A percentile compares a stretch with the other conserved stretches of the same genome.
Evolutionary conservation across 2,888 invertebrate species (phyloP).

Genomic region (Apodemia zela): DNA sequence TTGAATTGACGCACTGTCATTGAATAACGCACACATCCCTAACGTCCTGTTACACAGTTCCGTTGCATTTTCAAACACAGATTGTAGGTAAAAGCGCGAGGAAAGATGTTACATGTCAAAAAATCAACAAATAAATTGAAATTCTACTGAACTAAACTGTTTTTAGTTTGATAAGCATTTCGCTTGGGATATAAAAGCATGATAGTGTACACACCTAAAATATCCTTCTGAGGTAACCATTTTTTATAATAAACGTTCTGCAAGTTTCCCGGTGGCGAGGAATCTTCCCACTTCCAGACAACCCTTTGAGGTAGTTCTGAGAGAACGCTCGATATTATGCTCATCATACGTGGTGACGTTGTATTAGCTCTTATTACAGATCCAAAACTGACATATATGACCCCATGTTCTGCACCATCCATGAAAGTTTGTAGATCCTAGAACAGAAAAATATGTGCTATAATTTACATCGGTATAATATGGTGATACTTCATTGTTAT

Average conservation of each 20-base stretch:
- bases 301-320: conserved; percentile 83
- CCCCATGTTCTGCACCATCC: conserved; percentile 82
- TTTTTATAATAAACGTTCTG: conserved; percentile 82
- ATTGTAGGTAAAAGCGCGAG: too few relatives aligned
- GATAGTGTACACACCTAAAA: conserved; percentile 75
- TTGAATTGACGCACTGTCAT: too few relatives aligned
- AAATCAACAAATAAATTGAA: too few relatives aligned
- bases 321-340: conserved; percentile 82
- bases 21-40: too few relatives aligned
- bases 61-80: too few relatives aligned
- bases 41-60: too few relatives aligned
- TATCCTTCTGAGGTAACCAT: conserved; percentile 88
- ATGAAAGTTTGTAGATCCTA: conserved; percentile 82
- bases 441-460: background rate
- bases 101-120: too few relatives aligned
- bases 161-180: too few relatives aligned
- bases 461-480: too few relatives aligned
- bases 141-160: too few relatives aligned
- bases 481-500: too few relatives aligned
- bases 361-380: conserved; percentile 85
- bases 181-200: too few relatives aligned
- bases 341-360: conserved; percentile 79
- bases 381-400: conserved; percentile 89
- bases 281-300: conserved; percentile 89
- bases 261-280: conserved; percentile 76